A percentile compares a stretch with the other conserved stretches of the same genome.
phyloP scores from a whole-genome alignment of 1,140 invertebrate genomes.

The Orius laevigatus region DNA sequence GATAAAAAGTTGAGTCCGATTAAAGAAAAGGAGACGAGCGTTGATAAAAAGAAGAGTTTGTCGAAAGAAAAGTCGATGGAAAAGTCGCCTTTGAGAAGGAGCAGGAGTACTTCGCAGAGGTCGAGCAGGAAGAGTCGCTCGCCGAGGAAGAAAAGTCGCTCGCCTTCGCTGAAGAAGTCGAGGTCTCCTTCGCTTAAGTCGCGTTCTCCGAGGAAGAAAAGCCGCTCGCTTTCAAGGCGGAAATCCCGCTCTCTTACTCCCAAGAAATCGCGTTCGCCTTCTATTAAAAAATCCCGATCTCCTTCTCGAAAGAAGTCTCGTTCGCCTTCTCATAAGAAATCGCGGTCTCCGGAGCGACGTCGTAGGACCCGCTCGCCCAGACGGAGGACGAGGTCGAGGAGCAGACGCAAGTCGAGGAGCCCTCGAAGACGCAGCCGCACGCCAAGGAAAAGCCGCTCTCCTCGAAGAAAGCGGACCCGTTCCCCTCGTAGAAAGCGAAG shows the following conservation, averaged over 20 bases:
- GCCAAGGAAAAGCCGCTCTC: slow-evolving; percentile 16
- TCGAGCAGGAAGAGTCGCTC: slow-evolving; percentile 12
- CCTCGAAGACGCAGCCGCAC: slow-evolving; percentile 10
- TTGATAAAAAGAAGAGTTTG: slow-evolving; percentile 22
- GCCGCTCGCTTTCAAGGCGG: slow-evolving; percentile 1
- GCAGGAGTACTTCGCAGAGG: background rate
- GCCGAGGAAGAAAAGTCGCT: slow-evolving; percentile 9
- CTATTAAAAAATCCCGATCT: slow-evolving; percentile 15
- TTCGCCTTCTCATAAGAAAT: slow-evolving; percentile 15
- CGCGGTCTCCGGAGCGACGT: slow-evolving; percentile 11
- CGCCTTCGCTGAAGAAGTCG: slow-evolving; percentile 10
- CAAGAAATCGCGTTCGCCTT: slow-evolving; percentile 13
- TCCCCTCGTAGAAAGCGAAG: slow-evolving; percentile 15
- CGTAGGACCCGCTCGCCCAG: slow-evolving; percentile 16
- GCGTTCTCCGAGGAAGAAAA: slow-evolving; percentile 12
- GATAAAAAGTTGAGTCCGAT: slow-evolving; percentile 30
- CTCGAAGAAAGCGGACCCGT: slow-evolving; percentile 16
- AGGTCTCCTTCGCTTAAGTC: slow-evolving; percentile 10
- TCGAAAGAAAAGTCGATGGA: slow-evolving; percentile 8
- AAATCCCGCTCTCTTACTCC: slow-evolving; percentile 3
- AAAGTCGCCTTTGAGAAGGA: background rate
- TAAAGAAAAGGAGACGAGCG: slow-evolving; percentile 24
- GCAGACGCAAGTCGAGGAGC: slow-evolving; percentile 11
- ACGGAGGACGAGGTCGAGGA: slow-evolving; percentile 13
- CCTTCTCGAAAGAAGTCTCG: slow-evolving; percentile 15